These are phyloP conservation scores for Pterocles orientalis DNA, from an alignment of 2,113 vertebrate species.

Conservation along the genomic window DNA sequence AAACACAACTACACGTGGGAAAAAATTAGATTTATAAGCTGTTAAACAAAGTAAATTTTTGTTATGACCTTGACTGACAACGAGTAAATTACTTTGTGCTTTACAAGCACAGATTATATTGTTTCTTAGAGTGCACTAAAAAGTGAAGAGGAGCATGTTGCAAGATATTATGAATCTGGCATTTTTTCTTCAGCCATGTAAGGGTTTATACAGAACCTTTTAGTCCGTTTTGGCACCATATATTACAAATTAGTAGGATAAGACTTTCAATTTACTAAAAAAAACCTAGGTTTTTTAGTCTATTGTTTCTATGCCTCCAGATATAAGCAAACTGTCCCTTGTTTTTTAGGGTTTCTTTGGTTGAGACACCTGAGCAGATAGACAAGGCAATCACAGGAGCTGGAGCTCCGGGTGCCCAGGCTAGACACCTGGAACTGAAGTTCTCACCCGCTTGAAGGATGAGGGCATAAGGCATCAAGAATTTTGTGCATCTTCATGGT, in stretches of 20 bases:
- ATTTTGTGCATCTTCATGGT: not conserved
- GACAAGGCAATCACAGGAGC: not conserved
- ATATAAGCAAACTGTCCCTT: not conserved
- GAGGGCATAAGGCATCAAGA: not conserved
- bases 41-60: conserved; percentile 39
- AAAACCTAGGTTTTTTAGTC: conserved; percentile 10
- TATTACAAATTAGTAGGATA: conserved; percentile 1
- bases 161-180: not conserved
- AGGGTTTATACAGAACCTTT: conserved; percentile 7
- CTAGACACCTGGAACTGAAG: too few species aligned
- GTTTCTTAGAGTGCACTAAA: not conserved
- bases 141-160: not conserved
- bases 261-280: conserved; percentile 13
- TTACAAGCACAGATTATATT: not conserved
- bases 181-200: not conserved
- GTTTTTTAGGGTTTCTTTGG: not conserved
- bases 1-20: not conserved
- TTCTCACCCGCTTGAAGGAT: not conserved
- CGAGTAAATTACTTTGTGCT: conserved; percentile 22
- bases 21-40: not conserved
- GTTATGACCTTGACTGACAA: conserved; percentile 48
- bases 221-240: not conserved
- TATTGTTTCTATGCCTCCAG: not conserved
- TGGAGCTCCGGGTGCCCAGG: not conserved
- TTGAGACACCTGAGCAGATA: not conserved